Evolutionary conservation across 1,140 invertebrate species (phyloP), one percentile per base, ranked within the genome.

Genomic region (Drosophila lacteicornis): DNA sequence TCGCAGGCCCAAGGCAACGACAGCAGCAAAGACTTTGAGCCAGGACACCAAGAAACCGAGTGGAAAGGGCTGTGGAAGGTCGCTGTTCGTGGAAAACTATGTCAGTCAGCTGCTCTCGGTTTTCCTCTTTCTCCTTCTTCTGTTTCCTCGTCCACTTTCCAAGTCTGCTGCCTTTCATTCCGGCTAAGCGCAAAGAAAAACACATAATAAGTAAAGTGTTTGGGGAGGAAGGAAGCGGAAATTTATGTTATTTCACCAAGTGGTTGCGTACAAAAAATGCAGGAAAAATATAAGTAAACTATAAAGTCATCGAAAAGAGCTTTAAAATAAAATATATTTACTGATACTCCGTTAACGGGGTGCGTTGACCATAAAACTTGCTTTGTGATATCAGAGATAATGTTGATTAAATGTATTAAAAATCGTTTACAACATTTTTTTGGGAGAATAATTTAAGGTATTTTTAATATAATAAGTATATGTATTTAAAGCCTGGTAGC

Each of bases 231-330:
- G 56, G 49, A 80, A 70, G 60, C 67, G 58, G 63, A 74, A 88
- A 78, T 84, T 79, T 83, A 77, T 80, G 73, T 75, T 78, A 83
- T 80, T 88, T 87, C 56, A 43, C 55, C 65, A 84, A 87, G 80
- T 80, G 66, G 68, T 74, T 83, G 69, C 80, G 73, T 30, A 50
- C 33, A 65, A 49, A 73, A 36, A 68, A 36, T 15, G 36, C 15
- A 22, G 17, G 36, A 12, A 22, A 40, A 69, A 40, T 50, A 27
- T 30, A 51, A 69, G 66, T n/a, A 43, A 68, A 66, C 12, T 47
- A 40, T 67, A 49, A 53, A 67, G 61, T 38, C 61, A 46, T 38
- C 11, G 53, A 53, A 38, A 19, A 13, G 36, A n/a, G 36, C 36
- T 6, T 2, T 15, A 15, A 55, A 38, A 36, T 25, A 27, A 27